Evolutionary conservation across 2,797 vertebrate species (phyloP), one percentile per base, ranked within the genome.

Genomic region (Syngnathus rostellatus): DNA sequence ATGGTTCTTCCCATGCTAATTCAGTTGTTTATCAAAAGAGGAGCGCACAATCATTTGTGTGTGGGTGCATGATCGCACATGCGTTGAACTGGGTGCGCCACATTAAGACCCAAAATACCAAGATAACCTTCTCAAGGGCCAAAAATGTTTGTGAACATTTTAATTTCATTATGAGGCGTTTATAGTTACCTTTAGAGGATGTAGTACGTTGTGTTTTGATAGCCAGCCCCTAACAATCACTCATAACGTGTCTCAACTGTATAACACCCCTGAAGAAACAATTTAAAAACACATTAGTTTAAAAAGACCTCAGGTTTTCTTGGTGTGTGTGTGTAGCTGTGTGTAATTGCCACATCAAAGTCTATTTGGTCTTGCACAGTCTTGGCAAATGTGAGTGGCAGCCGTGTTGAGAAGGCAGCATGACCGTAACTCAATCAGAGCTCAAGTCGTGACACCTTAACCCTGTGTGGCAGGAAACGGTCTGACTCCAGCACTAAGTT

Each of bases 401-500:
- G 86, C 79, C 78, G 76, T 79, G 86, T 66, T 80, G 85, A 78
- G 83, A 86, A 86, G 83, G 80, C 85, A 76, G 77, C 64, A 77
- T 92, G 91, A 90, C 90, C 91, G 93, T 93, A 94, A 95, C 92
- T 91, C 90, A 92, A 94, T 94, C 92, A 91, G 1, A 74, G 88
- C 89, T 90, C 63, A 77, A 87, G 87, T 85, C 86, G 82, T 90
- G 90, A 93, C 91, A 92, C 84, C 43, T 83, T 90, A 93, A 92
- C 88, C 85, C 50, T 62, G 83, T 74, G 72, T 83, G 83, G 88
- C 86, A 87, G 85, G 85, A 87, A 87, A 78, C 71, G 65, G 83
- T 73, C 81, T 62, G 72, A 79, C 75, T 78, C 80, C 85, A 77
- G 77, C 76, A 85, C 88, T 83, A 77, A 72, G 76, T 86, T 92